Conservation (phyloP, 1,140 invertebrate species). For the Drosophila kurseongensis region DNA sequence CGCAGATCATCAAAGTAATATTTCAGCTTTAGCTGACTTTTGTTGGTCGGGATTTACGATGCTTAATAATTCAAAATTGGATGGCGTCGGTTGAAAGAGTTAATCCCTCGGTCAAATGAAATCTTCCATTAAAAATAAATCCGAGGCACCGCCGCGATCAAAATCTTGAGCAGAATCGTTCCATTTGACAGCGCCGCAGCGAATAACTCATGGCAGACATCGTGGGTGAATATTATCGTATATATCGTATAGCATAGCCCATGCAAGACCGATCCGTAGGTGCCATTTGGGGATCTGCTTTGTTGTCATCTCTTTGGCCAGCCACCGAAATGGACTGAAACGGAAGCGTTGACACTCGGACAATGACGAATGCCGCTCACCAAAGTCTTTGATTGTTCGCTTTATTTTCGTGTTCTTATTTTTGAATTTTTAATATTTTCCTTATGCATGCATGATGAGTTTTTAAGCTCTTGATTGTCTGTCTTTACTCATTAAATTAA, state of each 20-base stretch:
- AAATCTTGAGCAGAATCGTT: conserved; percentile 58
- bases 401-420: conserved; percentile 21
- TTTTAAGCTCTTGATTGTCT: conserved; percentile 62
- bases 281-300: conserved; percentile 7
- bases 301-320: conserved; percentile 17
- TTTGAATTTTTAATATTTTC: conserved; percentile 26
- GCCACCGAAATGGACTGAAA: conserved; percentile 30
- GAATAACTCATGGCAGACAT: conserved; percentile 27
- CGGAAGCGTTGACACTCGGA: conserved; percentile 67
- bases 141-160: conserved; percentile 54
- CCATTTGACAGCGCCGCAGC: conserved; percentile 41
- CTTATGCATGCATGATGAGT: conserved; percentile 35
- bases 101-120: conserved; percentile 66
- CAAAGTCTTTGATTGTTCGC: conserved; percentile 25
- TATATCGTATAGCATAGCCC: conserved; percentile 13
- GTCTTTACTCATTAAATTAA: conserved; percentile 36
- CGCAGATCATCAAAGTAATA: conserved; percentile 53
- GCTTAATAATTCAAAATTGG: conserved; percentile 63
- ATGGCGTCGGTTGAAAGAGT: conserved; percentile 43
- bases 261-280: conserved; percentile 24
- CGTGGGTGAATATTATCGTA: conserved; percentile 19
- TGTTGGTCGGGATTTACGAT: conserved; percentile 57
- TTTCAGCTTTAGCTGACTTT: conserved; percentile 58
- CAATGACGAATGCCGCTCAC: conserved; percentile 59
- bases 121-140: conserved; percentile 71